Conservation (phyloP, 2,797 vertebrate genomes). For the Enteromius unitaeniatus region DNA sequence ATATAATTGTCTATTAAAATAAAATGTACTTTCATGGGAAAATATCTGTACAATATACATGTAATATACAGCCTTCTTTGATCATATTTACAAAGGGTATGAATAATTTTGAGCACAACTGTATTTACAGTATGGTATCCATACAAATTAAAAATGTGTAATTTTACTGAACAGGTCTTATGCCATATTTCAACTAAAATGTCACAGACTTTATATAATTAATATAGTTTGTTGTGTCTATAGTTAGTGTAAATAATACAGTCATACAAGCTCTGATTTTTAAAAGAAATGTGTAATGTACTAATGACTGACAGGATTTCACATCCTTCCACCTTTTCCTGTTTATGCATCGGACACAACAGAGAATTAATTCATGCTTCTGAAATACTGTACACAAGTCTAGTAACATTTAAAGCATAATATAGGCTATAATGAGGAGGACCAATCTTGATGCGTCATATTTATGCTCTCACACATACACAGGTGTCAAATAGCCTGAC, state of each 20-base stretch:
- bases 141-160: not conserved
- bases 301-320: not conserved
- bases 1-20: not conserved
- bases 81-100: not conserved
- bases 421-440: not conserved
- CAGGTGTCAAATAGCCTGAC: not conserved
- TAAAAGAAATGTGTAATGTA: not conserved
- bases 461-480: conserved; percentile 7
- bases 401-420: not conserved
- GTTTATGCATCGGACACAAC: not conserved
- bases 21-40: not conserved
- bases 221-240: not conserved
- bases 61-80: not conserved
- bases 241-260: not conserved
- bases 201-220: not conserved
- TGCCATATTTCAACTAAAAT: not conserved
- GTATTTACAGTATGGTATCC: not conserved
- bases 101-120: not conserved
- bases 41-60: not conserved
- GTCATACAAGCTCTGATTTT: not conserved
- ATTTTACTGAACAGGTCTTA: not conserved
- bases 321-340: not conserved
- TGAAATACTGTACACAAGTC: not conserved
- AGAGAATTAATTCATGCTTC: not conserved
- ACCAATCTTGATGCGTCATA: not conserved